These are phyloP conservation scores for Podarcis lilfordi DNA, from an alignment of 2,797 vertebrate genomes.

Conservation along the genomic window DNA sequence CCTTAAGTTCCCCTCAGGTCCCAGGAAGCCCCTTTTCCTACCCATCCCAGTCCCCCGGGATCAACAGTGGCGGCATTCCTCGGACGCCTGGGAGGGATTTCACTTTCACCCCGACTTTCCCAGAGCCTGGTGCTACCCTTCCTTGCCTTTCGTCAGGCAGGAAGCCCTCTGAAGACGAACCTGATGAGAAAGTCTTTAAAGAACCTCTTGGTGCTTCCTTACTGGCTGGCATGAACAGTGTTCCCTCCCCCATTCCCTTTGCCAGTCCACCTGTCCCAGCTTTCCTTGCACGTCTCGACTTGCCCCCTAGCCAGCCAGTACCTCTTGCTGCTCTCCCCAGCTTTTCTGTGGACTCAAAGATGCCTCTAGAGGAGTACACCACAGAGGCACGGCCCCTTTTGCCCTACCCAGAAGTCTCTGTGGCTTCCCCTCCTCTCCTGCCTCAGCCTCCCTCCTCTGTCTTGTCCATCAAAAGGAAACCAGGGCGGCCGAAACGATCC, in stretches of 20 bases:
- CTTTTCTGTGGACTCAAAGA: slow-evolving; percentile 64
- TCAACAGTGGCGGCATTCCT: slow-evolving; percentile 90
- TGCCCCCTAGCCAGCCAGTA: slow-evolving; percentile 66
- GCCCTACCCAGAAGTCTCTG: slow-evolving; percentile 65
- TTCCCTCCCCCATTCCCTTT: slow-evolving; percentile 71
- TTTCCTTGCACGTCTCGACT: slow-evolving; percentile 68
- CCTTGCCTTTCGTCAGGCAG: slow-evolving; percentile 82
- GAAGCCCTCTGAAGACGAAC: slow-evolving; percentile 87
- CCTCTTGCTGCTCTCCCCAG: slow-evolving; percentile 59
- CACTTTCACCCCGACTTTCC: slow-evolving; percentile 94
- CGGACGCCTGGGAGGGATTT: slow-evolving; percentile 96
- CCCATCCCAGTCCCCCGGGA: slow-evolving; percentile 91
- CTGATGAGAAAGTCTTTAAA: slow-evolving; percentile 86
- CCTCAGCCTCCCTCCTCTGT: slow-evolving; percentile 77
- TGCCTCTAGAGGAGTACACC: slow-evolving; percentile 65
- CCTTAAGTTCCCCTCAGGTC: slow-evolving; percentile 91
- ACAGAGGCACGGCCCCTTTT: slow-evolving; percentile 63
- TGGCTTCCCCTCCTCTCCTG: slow-evolving; percentile 75
- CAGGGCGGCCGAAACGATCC: slow-evolving; percentile 83
- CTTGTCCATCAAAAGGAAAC: slow-evolving; percentile 85
- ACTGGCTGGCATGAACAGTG: slow-evolving; percentile 74
- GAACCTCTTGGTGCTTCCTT: slow-evolving; percentile 82
- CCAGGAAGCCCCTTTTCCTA: slow-evolving; percentile 95
- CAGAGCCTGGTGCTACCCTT: slow-evolving; percentile 85
- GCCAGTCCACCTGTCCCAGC: slow-evolving; percentile 72